phyloP scores from a whole-genome alignment of 2,888 invertebrate species.

The Sepiola atlantica region DNA sequence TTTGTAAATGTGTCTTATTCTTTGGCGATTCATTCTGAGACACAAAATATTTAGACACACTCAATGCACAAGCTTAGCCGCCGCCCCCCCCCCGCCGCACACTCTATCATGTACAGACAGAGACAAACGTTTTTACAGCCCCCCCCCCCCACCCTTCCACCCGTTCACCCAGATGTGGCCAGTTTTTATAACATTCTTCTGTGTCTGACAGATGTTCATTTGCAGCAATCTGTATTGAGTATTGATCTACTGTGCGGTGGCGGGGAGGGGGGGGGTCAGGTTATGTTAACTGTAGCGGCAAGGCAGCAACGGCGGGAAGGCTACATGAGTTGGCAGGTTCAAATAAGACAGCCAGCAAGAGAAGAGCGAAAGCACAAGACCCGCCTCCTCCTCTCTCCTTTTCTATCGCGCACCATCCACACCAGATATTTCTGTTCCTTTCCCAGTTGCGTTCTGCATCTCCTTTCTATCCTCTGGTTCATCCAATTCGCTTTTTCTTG shows the following conservation, averaged over 20 bases:
- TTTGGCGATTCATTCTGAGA: too few relatives aligned
- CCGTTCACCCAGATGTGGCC: neutral
- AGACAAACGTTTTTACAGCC: neutral
- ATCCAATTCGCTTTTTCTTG: neutral
- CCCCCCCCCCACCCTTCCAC: neutral
- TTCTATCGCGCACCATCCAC: neutral
- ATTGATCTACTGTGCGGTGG: neutral
- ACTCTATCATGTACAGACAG: too few relatives aligned
- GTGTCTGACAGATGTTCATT: neutral
- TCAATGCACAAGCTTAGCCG: too few relatives aligned
- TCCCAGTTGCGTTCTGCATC: neutral
- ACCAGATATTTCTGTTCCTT: too few relatives aligned
- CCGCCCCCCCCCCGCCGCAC: too few relatives aligned
- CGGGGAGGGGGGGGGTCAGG: neutral
- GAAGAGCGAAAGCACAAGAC: neutral
- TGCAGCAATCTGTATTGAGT: neutral
- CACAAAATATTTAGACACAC: too few relatives aligned
- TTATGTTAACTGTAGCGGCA: neutral
- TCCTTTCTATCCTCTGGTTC: neutral
- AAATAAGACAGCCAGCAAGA: neutral
- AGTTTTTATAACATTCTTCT: neutral
- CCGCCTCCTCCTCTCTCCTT: neutral
- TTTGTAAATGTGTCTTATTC: too few relatives aligned
- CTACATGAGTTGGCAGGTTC: neutral
- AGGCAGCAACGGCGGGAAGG: neutral